These are phyloP conservation scores for Micoletzkya japonica DNA, from an alignment of 2,888 invertebrate species.

Conservation along the genomic window DNA sequence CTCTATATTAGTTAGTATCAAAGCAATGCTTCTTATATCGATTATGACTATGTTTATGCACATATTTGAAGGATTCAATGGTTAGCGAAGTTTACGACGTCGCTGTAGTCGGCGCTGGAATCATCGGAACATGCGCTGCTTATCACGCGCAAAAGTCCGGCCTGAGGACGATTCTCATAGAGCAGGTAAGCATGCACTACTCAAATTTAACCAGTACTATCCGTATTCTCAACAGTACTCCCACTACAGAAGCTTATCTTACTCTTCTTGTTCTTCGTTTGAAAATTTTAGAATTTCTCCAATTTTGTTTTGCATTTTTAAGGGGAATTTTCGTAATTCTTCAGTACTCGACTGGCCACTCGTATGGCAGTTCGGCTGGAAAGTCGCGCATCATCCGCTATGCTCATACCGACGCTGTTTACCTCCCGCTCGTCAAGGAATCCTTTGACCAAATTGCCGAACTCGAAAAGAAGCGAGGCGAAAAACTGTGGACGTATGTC, in stretches of 20 bases:
- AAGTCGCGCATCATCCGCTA: slow-evolving; percentile 28
- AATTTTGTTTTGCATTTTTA: background rate
- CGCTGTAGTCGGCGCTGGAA: slow-evolving; percentile 20
- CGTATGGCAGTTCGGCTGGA: slow-evolving; percentile 20
- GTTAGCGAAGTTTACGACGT: slow-evolving; percentile 1
- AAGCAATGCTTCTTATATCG: no score
- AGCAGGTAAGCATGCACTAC: slow-evolving; percentile 43
- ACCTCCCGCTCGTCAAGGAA: slow-evolving; percentile 22
- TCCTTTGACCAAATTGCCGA: slow-evolving; percentile 23
- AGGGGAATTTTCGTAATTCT: background rate
- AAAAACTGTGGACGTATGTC: slow-evolving; percentile 25
- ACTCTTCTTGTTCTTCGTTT: no score
- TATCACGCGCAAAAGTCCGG: slow-evolving; percentile 57
- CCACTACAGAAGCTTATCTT: background rate
- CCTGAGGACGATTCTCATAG: slow-evolving; percentile 53
- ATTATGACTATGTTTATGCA: no score
- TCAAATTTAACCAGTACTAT: no score
- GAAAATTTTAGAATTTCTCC: background rate
- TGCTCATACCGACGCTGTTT: slow-evolving; percentile 12
- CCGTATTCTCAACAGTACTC: no score
- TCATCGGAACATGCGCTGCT: slow-evolving; percentile 50
- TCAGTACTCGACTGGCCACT: slow-evolving; percentile 16
- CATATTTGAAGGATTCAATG: no score
- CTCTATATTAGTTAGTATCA: no score
- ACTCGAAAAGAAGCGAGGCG: slow-evolving; percentile 24